Percentiles rank a stretch among this genome's conserved stretches.
phyloP scores from a whole-genome alignment of 2,888 invertebrate species.

The Oscheius sp. region DNA sequence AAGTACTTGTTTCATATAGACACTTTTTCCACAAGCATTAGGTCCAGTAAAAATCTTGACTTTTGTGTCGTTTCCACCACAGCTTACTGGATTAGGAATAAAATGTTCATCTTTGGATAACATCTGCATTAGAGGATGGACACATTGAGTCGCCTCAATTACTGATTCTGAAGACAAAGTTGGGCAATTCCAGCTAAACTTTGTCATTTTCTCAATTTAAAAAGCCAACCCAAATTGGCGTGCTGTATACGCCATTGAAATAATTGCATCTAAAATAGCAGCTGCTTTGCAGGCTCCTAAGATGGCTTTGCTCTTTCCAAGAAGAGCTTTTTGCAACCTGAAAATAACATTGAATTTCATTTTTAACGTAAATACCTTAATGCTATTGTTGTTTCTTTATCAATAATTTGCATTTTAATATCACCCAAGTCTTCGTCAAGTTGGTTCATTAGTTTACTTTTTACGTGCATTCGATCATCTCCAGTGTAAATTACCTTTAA shows the following conservation, averaged over 20 bases:
- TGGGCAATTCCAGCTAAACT: conserved; percentile 77
- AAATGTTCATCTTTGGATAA: conserved; percentile 41
- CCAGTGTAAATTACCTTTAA: conserved; percentile 75
- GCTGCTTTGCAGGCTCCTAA: conserved; percentile 76
- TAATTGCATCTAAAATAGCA: conserved; percentile 77
- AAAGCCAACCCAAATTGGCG: conserved; percentile 31
- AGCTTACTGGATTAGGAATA: conserved; percentile 55
- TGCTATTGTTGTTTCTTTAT: conserved; percentile 81
- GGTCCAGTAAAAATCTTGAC: conserved; percentile 87
- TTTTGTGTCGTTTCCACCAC: conserved; percentile 72
- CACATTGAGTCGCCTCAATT: conserved; percentile 46
- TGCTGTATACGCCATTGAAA: conserved; percentile 39
- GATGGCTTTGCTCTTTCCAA: conserved; percentile 76
- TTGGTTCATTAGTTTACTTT: conserved; percentile 78
- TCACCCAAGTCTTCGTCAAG: conserved; percentile 83
- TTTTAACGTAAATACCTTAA: conserved; percentile 23
- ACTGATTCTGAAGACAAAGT: conserved; percentile 73
- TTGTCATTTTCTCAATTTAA: background rate
- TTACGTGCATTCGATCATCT: conserved; percentile 79
- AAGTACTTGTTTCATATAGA: conserved; percentile 84
- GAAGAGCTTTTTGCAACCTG: conserved; percentile 75
- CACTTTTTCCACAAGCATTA: conserved; percentile 89
- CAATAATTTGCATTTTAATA: conserved; percentile 80
- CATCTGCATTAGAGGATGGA: conserved; percentile 38
- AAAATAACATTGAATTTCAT: background rate